Conservation (phyloP, 2,797 vertebrate genomes). For the Siniperca scherzeri region DNA sequence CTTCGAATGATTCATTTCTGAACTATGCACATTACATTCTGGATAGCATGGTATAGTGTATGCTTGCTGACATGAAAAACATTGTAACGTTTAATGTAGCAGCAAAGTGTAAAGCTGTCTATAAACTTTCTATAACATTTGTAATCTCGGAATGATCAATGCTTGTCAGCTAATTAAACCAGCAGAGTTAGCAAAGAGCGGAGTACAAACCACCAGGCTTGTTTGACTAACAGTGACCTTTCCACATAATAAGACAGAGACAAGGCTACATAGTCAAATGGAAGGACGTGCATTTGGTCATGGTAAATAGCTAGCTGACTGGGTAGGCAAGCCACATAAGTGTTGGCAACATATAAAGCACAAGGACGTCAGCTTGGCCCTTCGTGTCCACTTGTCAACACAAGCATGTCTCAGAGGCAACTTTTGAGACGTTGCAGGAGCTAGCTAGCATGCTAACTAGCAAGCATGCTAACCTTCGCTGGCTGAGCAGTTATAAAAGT, state of each 20-base stretch:
- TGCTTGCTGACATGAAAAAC: not conserved
- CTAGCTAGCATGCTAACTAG: slow-evolving; percentile 73
- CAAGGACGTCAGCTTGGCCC: not conserved
- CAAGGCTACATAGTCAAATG: not conserved
- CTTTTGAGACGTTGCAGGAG: slow-evolving; percentile 55
- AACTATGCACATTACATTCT: not conserved
- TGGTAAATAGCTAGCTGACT: not conserved
- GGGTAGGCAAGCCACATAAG: not conserved
- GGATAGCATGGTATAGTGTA: not conserved
- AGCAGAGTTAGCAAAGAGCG: not conserved
- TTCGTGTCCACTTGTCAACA: slow-evolving; percentile 33
- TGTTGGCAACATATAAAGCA: not conserved
- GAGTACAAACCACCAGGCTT: not conserved
- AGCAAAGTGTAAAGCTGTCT: not conserved
- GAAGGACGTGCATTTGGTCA: not conserved
- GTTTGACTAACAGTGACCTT: slow-evolving; percentile 63
- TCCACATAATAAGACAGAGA: slow-evolving; percentile 16
- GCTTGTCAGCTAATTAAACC: not conserved
- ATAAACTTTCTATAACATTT: too few relatives aligned
- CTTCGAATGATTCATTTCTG: not conserved
- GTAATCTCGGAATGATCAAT: not conserved
- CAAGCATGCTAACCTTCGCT: slow-evolving; percentile 55
- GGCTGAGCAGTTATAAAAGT: not conserved
- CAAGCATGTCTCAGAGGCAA: slow-evolving; percentile 41
- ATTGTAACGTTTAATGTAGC: not conserved